Evolutionary conservation across 2,888 invertebrate genomes (phyloP), one percentile per base, ranked within the genome.

Genomic region (Buathra laborator): DNA sequence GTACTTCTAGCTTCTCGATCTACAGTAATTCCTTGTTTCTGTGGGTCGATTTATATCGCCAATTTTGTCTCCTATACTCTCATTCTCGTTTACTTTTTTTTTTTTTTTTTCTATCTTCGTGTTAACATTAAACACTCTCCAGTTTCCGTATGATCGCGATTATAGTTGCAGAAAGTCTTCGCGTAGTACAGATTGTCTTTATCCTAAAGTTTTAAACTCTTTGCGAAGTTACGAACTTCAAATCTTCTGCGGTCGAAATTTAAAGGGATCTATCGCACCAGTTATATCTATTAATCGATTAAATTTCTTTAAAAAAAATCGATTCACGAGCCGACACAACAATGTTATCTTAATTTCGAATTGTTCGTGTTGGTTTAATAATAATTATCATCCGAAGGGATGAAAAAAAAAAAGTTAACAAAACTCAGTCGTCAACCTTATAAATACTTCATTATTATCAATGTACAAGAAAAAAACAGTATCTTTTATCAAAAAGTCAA

Each of bases 21-120:
- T 64, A 48, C 29, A n/a, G 46, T 81, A 64, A 48, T 76, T 71
- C 16, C 9, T 70, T 62, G 53, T 46, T 64, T 51, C 43, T 70
- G 29, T 29, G 53, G 16, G n/a, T 72, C 70, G 70, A 70, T 68
- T 53, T 10, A 56, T 53, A 43, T 37, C 44, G 12, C 59, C 48
- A 43, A 64, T 43, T 44, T 67, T 67, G 14, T 32, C 4, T 53
- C 62, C 19, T 59, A 7, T 29, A 24, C 43, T 48, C 16, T 24
- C 56, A 12, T 43, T 53, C 7, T 53, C 48, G 10, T 12, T 37
- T 46, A 9, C 14, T 19, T 64, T 43, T 43, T 59, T 10, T 10
- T 5, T 67, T 46, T 32, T 1, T 12, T 6, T 12, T 6, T 43
- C 16, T 59, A 16, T 19, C 32, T 12, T 9, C 9, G 3, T 67